These are phyloP conservation scores for Ispidina picta DNA, from an alignment of 2,797 vertebrate species.

Conservation along the genomic window DNA sequence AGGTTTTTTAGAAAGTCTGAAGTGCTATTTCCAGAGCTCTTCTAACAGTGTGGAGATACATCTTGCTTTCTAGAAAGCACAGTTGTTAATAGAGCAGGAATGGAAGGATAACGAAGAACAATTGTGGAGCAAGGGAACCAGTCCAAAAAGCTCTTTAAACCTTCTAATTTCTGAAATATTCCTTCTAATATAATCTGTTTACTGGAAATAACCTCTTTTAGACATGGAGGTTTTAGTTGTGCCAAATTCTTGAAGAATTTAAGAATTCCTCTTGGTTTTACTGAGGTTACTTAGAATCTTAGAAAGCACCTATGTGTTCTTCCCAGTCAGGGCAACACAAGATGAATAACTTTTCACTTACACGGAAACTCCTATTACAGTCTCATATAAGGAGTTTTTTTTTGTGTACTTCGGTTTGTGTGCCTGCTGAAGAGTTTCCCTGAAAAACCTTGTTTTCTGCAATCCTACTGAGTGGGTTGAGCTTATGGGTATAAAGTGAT, in stretches of 20 bases:
- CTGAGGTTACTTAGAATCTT: neutral
- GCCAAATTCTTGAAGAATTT: neutral
- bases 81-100: neutral
- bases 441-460: neutral
- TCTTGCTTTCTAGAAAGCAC: neutral
- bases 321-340: neutral
- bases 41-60: neutral
- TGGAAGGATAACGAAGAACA: neutral
- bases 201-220: neutral
- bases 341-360: neutral
- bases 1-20: neutral
- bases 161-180: neutral
- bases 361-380: neutral
- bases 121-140: neutral
- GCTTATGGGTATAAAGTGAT: neutral
- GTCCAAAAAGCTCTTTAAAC: neutral
- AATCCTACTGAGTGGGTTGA: neutral
- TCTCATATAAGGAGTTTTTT: neutral
- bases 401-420: neutral
- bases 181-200: neutral
- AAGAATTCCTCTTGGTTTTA: neutral
- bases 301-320: neutral
- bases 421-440: neutral
- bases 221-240: neutral
- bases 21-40: neutral